These are phyloP conservation scores for Peromyscus nudipes DNA, from an alignment of 2,797 vertebrate genomes.

Conservation along the genomic window DNA sequence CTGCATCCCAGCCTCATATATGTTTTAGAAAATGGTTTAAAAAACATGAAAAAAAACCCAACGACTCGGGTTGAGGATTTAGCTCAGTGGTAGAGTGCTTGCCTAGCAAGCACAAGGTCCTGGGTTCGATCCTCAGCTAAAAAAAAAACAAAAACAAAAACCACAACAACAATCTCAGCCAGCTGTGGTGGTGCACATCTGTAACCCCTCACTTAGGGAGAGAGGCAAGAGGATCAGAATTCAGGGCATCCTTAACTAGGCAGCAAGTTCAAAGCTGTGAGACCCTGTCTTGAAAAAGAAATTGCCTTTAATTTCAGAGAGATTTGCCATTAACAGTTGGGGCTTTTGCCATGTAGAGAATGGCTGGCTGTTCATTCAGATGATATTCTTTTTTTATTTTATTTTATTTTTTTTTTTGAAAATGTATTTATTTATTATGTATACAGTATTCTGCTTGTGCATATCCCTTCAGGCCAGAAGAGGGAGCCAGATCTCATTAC, in stretches of 20 bases:
- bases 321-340: constrained; percentile 43
- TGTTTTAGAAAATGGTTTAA: constrained; percentile 45
- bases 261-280: background rate
- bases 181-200: too few relatives aligned
- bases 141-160: too few relatives aligned
- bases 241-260: background rate
- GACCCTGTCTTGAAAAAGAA: background rate
- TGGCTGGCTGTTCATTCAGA: background rate
- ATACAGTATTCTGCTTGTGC: too few relatives aligned
- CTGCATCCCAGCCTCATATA: background rate
- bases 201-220: too few relatives aligned
- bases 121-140: too few relatives aligned
- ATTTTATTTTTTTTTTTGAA: too few relatives aligned
- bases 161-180: background rate
- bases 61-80: background rate
- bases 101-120: too few relatives aligned
- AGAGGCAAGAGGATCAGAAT: background rate
- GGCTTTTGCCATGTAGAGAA: constrained; percentile 17
- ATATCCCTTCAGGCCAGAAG: too few relatives aligned
- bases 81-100: too few relatives aligned
- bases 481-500: too few relatives aligned
- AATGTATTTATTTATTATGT: too few relatives aligned
- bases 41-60: constrained; percentile 2
- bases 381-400: constrained; percentile 18
- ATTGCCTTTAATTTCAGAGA: constrained; percentile 22